phyloP scores from a whole-genome alignment of 2,888 invertebrate genomes.

The Ophioninae sp. region DNA sequence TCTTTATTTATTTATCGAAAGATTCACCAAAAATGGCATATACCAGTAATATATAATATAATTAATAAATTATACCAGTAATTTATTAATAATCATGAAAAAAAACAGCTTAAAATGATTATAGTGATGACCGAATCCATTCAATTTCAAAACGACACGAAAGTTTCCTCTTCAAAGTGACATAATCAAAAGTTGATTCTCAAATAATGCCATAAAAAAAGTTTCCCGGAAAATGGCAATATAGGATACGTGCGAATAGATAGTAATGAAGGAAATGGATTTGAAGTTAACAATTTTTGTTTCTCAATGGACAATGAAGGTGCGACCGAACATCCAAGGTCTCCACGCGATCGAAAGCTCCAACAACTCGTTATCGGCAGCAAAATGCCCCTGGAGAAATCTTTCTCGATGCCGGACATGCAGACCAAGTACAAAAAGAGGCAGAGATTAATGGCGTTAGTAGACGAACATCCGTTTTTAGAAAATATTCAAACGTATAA shows the following conservation, averaged over 20 bases:
- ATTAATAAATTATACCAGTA: background rate
- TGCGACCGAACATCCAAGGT: slow-evolving; percentile 67
- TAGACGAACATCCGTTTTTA: slow-evolving; percentile 65
- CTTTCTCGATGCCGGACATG: slow-evolving; percentile 92
- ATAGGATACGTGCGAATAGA: background rate
- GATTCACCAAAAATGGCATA: background rate
- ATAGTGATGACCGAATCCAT: background rate
- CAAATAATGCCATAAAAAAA: background rate
- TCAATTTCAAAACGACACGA: background rate
- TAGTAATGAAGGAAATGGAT: background rate
- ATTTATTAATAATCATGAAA: background rate
- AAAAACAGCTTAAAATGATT: background rate
- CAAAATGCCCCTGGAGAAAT: slow-evolving; percentile 88
- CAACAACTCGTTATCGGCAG: slow-evolving; percentile 83
- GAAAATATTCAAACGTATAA: too few species aligned
- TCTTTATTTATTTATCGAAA: background rate
- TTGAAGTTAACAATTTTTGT: background rate
- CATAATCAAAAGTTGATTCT: background rate
- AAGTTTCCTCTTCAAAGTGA: background rate
- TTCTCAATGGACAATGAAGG: slow-evolving; percentile 39
- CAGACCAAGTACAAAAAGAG: slow-evolving; percentile 88
- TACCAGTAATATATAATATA: background rate
- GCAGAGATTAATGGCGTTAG: slow-evolving; percentile 88
- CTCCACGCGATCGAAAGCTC: slow-evolving; percentile 82
- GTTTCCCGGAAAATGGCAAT: background rate